Evolutionary conservation across 2,797 vertebrate species (phyloP).

Genomic region (Philypnodon macrostomus): DNA sequence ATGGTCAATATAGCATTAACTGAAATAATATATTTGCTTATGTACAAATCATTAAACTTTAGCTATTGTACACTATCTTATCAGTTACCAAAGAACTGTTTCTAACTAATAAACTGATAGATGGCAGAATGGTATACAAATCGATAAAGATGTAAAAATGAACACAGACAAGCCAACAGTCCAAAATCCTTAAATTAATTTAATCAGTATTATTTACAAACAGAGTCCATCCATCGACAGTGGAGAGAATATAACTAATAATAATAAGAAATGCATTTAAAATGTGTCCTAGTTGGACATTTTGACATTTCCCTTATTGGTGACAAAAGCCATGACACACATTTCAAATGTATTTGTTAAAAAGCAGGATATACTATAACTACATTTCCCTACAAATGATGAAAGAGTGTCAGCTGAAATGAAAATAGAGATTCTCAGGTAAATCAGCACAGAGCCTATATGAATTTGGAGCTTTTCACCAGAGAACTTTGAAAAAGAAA

Average conservation of each 20-base stretch:
- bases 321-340: conserved; percentile 39
- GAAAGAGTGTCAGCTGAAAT: conserved; percentile 35
- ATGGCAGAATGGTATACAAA: too few species aligned
- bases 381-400: conserved; percentile 42
- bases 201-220: conserved; percentile 84
- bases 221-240: conserved; percentile 63
- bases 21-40: too few species aligned
- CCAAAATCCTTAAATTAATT: conserved; percentile 81
- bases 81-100: too few species aligned
- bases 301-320: conserved; percentile 27
- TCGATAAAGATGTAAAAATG: neutral
- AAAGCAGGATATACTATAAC: conserved; percentile 39
- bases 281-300: conserved; percentile 32
- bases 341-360: conserved; percentile 40
- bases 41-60: too few species aligned
- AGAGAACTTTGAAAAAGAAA: conserved; percentile 11
- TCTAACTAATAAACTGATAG: too few species aligned
- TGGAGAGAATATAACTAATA: conserved; percentile 48
- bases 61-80: too few species aligned
- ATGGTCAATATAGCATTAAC: too few species aligned
- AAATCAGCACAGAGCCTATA: conserved; percentile 22
- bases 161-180: conserved; percentile 15
- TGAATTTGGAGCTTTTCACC: conserved; percentile 7
- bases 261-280: conserved; percentile 47
- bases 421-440: conserved; percentile 27